These are phyloP conservation scores for Spisula subtruncata DNA, from an alignment of 2,888 invertebrate genomes.

Conservation along the genomic window DNA sequence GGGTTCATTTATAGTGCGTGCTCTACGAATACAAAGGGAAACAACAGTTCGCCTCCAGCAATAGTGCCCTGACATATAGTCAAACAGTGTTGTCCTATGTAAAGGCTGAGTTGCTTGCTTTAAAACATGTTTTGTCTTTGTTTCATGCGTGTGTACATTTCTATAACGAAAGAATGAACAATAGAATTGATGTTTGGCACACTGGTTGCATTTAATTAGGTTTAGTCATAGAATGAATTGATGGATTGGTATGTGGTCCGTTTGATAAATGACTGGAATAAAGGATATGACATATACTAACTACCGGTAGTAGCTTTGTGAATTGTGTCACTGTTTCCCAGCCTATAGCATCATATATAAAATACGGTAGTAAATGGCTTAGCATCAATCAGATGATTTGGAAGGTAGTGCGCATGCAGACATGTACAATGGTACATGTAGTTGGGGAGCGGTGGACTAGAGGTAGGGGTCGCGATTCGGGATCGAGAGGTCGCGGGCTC, in stretches of 20 bases:
- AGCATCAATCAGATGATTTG: slow-evolving; percentile 5
- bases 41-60: no score
- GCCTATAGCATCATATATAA: not conserved
- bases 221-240: not conserved
- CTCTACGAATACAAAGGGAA: no score
- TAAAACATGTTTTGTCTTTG: no score
- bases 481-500: not conserved
- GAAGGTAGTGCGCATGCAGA: no score
- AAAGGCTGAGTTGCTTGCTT: no score
- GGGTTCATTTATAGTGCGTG: no score
- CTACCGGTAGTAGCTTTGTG: not conserved
- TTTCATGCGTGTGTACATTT: no score
- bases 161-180: no score
- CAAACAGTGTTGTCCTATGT: no score
- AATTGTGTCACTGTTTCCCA: not conserved
- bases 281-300: not conserved
- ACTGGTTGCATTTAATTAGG: not conserved
- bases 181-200: not conserved
- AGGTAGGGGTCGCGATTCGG: no score
- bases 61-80: no score
- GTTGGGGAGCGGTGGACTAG: not conserved
- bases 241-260: not conserved
- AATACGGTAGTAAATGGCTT: not conserved
- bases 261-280: not conserved
- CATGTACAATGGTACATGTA: not conserved